phyloP scores from a whole-genome alignment of 30 jellyfish, hydroid and myxozoan species.

The Pseudorhiza aurosa region DNA sequence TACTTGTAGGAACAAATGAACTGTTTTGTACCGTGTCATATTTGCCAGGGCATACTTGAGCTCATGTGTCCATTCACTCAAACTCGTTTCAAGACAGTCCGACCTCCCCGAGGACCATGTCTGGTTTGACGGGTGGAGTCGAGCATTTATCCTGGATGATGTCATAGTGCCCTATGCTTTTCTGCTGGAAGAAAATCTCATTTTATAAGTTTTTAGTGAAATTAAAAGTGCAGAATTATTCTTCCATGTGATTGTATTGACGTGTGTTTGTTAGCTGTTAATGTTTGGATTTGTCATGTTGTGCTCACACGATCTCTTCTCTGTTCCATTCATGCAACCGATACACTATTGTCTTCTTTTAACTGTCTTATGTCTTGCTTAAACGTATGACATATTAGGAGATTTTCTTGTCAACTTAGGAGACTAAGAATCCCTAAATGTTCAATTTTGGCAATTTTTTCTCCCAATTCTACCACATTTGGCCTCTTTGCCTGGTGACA shows the following conservation, averaged over 20 bases:
- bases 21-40: background rate
- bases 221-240: background rate
- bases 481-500: no score
- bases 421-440: no score
- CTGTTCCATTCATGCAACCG: background rate
- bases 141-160: background rate
- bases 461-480: no score
- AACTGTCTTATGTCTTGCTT: no score
- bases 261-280: background rate
- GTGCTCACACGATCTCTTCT: background rate
- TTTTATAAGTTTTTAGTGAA: background rate
- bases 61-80: background rate
- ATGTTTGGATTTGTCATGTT: background rate
- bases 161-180: background rate
- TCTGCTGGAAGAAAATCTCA: background rate
- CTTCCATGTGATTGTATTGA: background rate
- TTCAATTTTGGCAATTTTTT: no score
- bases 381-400: no score
- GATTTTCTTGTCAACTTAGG: no score
- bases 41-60: background rate
- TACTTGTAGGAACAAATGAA: background rate
- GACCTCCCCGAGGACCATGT: constrained; percentile 1
- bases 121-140: background rate
- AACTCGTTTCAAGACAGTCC: background rate
- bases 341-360: no score